Evolutionary conservation across 2,888 invertebrate genomes (phyloP), one percentile per base, ranked within the genome.

Genomic region (Stenotaenia linearis): DNA sequence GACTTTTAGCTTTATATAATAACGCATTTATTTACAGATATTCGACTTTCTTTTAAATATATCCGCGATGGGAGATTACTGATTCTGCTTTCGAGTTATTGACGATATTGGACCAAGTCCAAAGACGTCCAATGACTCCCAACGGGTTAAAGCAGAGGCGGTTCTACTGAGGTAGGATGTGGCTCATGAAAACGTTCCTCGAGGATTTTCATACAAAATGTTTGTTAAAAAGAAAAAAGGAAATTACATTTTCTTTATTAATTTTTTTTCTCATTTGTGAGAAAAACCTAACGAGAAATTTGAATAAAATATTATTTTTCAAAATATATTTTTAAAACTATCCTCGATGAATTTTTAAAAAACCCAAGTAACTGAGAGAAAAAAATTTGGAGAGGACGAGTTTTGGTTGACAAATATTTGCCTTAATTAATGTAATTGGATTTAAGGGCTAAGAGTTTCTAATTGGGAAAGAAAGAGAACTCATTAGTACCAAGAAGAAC

Each of bases 401-500:
- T 28, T 50, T 50, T 50, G 69, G 25, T 69, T 69, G 23, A 69
- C 69, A 69, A 69, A 28, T 69, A 69, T 69, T 69, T 69, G 25
- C 69, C 69, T 69, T 69, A 69, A 69, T 69, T 69, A 69, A 69
- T 69, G 25, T 69, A 69, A 69, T 69, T 69, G 69, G 69, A 69
- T 69, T 69, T 28, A 28, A n/a, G 69, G 69, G 69, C 25, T 69
- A 69, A 69, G 25, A 69, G 50, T 69, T 69, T 69, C 69, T 69
- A 69, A 69, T 69, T 69, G 69, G 25, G n/a, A 69, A 28, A 69
- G 69, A 69, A 69, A 69, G 25, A 69, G 28, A 69, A 69, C 25
- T 69, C 69, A 69, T 69, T 69, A 69, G 69, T n/a, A 28, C 15
- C 23, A 69, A 28, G 69, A 28, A 69, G 69, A 69, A 69, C 25